Conservation (phyloP, 2,888 invertebrate genomes). For the Meliscaeva auricollis region DNA sequence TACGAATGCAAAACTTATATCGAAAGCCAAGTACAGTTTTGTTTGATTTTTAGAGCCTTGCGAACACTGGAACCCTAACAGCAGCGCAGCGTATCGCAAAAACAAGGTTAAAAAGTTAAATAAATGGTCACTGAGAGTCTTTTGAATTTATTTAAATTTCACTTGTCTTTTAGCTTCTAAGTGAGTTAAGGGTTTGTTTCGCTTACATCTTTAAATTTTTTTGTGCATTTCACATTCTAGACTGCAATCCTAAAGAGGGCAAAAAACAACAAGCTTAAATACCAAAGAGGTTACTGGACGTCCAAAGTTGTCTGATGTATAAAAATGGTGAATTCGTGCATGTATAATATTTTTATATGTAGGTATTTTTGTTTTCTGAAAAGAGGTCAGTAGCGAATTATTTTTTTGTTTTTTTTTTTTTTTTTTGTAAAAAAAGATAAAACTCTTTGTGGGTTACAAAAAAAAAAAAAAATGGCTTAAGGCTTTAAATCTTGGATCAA, state of each 20-base stretch:
- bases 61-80: neutral
- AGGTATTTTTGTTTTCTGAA: slow-evolving; percentile 6
- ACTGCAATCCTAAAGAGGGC: slow-evolving; percentile 13
- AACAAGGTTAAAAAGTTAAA: neutral
- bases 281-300: neutral
- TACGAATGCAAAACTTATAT: too few species aligned
- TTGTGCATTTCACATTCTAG: slow-evolving; percentile 37
- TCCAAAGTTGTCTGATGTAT: slow-evolving; percentile 21
- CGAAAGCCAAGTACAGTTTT: too few species aligned
- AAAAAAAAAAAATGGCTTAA: slow-evolving; percentile 33
- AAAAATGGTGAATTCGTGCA: neutral
- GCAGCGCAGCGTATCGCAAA: neutral
- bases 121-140: slow-evolving; percentile 12
- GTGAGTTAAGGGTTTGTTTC: slow-evolving; percentile 32
- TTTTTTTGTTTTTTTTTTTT: neutral
- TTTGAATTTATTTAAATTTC: slow-evolving; percentile 64
- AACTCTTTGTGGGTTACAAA: slow-evolving; percentile 20
- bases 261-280: neutral
- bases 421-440: neutral
- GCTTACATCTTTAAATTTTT: neutral
- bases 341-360: neutral
- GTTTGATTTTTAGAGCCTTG: too few species aligned
- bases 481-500: slow-evolving; percentile 36
- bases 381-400: slow-evolving; percentile 15
- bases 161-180: slow-evolving; percentile 13